phyloP scores from a whole-genome alignment of 1,140 invertebrate genomes.

The Papilio xuthus region DNA sequence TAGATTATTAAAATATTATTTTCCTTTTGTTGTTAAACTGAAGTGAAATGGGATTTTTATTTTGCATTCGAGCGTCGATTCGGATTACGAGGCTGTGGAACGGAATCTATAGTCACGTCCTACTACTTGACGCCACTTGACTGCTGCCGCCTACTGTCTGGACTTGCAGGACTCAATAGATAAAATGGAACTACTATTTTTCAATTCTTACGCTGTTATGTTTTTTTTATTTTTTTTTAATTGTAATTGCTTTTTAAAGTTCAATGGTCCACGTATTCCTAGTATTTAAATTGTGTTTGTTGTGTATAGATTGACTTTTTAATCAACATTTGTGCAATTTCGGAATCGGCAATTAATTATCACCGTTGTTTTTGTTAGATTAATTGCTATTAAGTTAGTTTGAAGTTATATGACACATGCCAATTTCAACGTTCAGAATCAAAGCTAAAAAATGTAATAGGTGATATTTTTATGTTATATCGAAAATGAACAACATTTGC shows the following conservation, averaged over 20 bases:
- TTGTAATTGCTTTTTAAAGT: neutral
- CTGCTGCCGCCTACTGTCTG: constrained; percentile 50
- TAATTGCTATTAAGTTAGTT: neutral
- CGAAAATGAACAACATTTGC: neutral
- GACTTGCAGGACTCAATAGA: constrained; percentile 40
- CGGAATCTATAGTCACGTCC: constrained; percentile 69
- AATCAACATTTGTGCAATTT: neutral
- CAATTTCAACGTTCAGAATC: neutral
- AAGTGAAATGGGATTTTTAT: constrained; percentile 21
- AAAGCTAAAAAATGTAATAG: no score
- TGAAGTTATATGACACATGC: neutral
- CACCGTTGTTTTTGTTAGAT: neutral
- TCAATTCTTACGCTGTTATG: neutral
- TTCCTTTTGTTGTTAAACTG: constrained; percentile 27
- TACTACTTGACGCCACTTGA: constrained; percentile 61
- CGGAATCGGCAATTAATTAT: neutral
- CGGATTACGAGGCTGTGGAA: constrained; percentile 43
- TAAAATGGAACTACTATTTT: constrained; percentile 33
- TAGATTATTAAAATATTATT: neutral
- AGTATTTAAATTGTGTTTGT: neutral
- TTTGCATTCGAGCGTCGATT: constrained; percentile 35
- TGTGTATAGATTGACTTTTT: neutral
- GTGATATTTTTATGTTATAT: no score
- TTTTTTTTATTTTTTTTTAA: neutral
- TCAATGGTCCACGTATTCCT: neutral